Conservation (phyloP, 2,113 vertebrate genomes). For the Porphyrio hochstetteri region DNA sequence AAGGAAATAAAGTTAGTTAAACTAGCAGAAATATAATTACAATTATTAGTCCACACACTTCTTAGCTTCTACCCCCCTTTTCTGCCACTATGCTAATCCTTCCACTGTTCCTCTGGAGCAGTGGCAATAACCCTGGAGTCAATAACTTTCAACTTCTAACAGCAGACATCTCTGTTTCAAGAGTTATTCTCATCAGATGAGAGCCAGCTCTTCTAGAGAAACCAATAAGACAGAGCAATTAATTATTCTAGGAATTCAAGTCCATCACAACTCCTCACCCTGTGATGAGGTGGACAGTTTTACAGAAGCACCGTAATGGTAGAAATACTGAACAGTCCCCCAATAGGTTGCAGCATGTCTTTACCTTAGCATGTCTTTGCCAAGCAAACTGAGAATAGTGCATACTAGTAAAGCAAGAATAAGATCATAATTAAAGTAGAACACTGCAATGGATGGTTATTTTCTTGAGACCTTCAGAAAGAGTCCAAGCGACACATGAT, state of each 20-base stretch:
- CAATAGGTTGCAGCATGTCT: neutral
- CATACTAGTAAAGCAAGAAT: neutral
- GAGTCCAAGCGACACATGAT: neutral
- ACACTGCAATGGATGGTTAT: neutral
- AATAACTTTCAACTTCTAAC: neutral
- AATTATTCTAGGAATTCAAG: neutral
- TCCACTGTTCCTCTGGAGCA: neutral
- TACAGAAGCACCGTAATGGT: neutral
- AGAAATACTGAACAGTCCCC: neutral
- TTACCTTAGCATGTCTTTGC: neutral
- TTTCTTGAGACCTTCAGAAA: slow-evolving; percentile 19
- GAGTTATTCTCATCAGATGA: neutral
- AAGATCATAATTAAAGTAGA: neutral
- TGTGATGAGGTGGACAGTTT: neutral
- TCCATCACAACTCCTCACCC: neutral
- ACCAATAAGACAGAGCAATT: neutral
- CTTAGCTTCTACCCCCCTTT: neutral
- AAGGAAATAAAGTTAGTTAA: neutral
- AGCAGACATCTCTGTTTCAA: neutral
- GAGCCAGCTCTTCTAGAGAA: neutral
- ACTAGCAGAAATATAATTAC: neutral
- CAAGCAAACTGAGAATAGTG: neutral
- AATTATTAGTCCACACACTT: neutral
- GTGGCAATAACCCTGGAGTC: neutral
- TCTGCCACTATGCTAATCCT: neutral